Percentiles rank a stretch among this genome's conserved stretches.
phyloP scores from a whole-genome alignment of 1,140 invertebrate genomes.

The Lordiphosa collinella region DNA sequence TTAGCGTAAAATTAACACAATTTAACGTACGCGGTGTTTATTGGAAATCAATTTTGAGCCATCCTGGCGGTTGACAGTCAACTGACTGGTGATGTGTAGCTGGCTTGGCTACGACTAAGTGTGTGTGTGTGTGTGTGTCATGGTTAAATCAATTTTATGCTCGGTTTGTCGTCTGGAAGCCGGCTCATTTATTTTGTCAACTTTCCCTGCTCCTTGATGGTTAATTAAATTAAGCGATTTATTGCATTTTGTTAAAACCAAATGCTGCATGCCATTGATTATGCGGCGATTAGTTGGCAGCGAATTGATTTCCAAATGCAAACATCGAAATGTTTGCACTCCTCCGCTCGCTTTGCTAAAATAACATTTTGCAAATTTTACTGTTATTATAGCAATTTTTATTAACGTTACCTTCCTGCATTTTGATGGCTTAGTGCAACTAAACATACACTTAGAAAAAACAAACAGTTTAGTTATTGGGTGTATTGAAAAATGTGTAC shows the following conservation, averaged over 20 bases:
- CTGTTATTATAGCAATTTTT: constrained; percentile 23
- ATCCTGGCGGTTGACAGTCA: constrained; percentile 39
- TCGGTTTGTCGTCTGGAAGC: constrained; percentile 33
- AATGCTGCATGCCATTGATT: constrained; percentile 19
- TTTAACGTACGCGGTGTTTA: constrained; percentile 53
- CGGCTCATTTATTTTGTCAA: constrained; percentile 23
- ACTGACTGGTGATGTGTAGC: constrained; percentile 10
- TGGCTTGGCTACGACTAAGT: not conserved
- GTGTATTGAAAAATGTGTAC: too few species aligned
- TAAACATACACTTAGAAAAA: not conserved
- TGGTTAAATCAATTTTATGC: constrained; percentile 69
- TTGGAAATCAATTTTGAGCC: constrained; percentile 69
- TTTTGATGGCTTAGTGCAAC: constrained; percentile 25
- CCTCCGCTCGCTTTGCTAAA: constrained; percentile 1
- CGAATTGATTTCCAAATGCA: constrained; percentile 10
- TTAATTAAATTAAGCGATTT: constrained; percentile 44
- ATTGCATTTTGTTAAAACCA: constrained; percentile 29
- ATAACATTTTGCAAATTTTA: constrained; percentile 25
- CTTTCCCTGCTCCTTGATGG: constrained; percentile 7
- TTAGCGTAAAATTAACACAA: constrained; percentile 77
- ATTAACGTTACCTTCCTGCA: constrained; percentile 7
- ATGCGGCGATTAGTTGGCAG: constrained; percentile 15
- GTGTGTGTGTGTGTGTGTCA: constrained; percentile 30
- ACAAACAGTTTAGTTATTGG: too few species aligned
- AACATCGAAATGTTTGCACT: constrained; percentile 8